Conservation (phyloP, 2,888 invertebrate species). For the Diadegma fenestrale region DNA sequence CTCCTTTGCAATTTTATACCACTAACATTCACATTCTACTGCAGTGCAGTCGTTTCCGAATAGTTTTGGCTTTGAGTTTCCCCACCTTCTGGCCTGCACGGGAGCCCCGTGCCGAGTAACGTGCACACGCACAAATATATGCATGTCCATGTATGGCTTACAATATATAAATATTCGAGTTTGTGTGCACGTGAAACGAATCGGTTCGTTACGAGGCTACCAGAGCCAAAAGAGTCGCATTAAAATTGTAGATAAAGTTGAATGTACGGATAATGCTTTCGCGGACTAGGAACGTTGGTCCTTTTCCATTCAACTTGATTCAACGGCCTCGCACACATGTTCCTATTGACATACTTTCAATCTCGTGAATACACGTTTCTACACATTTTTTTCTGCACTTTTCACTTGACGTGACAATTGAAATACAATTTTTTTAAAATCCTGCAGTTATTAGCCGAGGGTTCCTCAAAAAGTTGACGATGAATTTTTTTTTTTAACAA, state of each 20-base stretch:
- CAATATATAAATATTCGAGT: constrained; percentile 9
- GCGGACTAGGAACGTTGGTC: neutral
- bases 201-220: constrained; percentile 59
- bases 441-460: no score
- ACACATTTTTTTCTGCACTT: neutral
- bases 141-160: neutral
- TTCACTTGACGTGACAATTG: no score
- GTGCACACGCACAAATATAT: neutral
- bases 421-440: no score
- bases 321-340: neutral
- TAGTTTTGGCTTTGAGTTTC: constrained; percentile 64
- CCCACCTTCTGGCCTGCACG: constrained; percentile 40
- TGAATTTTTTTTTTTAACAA: no score
- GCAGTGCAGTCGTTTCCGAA: constrained; percentile 70
- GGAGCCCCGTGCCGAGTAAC: constrained; percentile 16
- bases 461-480: no score
- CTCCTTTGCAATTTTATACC: constrained; percentile 69
- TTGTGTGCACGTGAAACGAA: constrained; percentile 16
- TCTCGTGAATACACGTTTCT: neutral
- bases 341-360: constrained; percentile 7
- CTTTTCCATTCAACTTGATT: constrained; percentile 20
- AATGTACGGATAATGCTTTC: constrained; percentile 53
- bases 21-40: constrained; percentile 71
- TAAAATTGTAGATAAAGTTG: constrained; percentile 46
- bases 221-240: constrained; percentile 56